Conservation (phyloP, 2,888 invertebrate genomes). For the Protophormia terraenovae region DNA sequence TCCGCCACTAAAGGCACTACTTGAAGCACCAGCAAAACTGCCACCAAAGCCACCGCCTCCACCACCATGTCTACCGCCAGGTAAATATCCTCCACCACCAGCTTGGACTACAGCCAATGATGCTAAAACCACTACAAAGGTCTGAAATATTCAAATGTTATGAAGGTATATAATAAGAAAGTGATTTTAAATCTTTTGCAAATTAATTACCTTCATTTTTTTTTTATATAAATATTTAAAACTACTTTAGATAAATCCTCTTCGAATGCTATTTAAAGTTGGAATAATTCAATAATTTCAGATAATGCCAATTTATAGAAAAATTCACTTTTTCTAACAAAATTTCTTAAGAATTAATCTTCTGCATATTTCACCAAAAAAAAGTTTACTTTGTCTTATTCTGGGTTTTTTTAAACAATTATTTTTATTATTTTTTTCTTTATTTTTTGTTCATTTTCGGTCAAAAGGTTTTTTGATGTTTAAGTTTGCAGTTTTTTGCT, state of each 20-base stretch:
- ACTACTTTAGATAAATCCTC: background rate
- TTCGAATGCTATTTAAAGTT: conserved; percentile 6
- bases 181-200: background rate
- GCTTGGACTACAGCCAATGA: conserved; percentile 39
- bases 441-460: too few relatives aligned
- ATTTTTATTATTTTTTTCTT: conserved; percentile 7
- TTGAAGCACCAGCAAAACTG: background rate
- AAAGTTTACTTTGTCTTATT: conserved; percentile 25
- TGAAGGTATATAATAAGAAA: background rate
- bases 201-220: conserved; percentile 34
- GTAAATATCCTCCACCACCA: conserved; percentile 33
- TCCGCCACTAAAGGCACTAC: conserved; percentile 40
- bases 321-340: background rate
- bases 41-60: conserved; percentile 47
- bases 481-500: background rate
- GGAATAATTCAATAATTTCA: conserved; percentile 24
- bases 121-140: conserved; percentile 16
- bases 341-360: background rate
- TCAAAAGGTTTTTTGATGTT: background rate
- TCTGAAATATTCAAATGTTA: conserved; percentile 2
- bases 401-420: conserved; percentile 15
- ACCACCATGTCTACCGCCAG: conserved; percentile 47
- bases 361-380: background rate
- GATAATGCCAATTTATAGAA: conserved; percentile 43
- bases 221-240: background rate